Conservation (phyloP, 2,797 vertebrate species). For the Eupleurogrammus muticus region DNA sequence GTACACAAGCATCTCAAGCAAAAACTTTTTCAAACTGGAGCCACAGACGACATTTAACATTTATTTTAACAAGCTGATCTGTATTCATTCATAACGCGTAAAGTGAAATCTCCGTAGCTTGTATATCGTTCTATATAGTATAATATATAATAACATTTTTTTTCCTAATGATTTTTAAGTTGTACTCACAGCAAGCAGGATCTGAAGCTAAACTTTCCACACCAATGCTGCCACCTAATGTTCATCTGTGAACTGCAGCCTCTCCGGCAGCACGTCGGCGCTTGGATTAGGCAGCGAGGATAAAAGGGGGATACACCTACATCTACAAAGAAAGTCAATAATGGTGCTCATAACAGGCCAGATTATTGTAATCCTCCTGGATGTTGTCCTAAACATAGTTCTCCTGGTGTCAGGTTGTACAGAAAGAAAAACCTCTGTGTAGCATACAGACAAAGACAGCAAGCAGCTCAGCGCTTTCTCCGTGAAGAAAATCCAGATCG, state of each 20-base stretch:
- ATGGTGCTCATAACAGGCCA: not conserved
- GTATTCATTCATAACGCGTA: not conserved
- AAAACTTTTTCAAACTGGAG: not conserved
- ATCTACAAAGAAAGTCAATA: not conserved
- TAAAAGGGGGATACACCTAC: not conserved
- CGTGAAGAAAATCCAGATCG: conserved; percentile 42
- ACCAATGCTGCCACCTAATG: conserved; percentile 69
- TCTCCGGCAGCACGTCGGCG: not conserved
- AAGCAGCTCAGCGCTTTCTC: conserved; percentile 31
- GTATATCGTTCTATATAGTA: no score
- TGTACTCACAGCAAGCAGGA: not conserved
- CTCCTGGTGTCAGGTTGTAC: conserved; percentile 12
- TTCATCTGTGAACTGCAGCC: conserved; percentile 46
- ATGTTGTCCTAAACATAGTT: conserved; percentile 1
- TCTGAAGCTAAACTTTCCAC: not conserved
- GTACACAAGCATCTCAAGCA: not conserved
- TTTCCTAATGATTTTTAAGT: not conserved
- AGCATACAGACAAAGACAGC: conserved; percentile 35
- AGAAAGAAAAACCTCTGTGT: conserved; percentile 35
- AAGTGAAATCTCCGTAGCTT: no score
- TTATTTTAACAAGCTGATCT: not conserved
- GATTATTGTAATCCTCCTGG: not conserved
- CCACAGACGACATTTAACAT: not conserved
- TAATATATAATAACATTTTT: no score
- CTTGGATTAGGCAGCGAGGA: not conserved